A percentile compares a stretch with the other conserved stretches of the same genome.
Conservation (phyloP, 2,888 invertebrate species). For the Agriopis aurantiaria region DNA sequence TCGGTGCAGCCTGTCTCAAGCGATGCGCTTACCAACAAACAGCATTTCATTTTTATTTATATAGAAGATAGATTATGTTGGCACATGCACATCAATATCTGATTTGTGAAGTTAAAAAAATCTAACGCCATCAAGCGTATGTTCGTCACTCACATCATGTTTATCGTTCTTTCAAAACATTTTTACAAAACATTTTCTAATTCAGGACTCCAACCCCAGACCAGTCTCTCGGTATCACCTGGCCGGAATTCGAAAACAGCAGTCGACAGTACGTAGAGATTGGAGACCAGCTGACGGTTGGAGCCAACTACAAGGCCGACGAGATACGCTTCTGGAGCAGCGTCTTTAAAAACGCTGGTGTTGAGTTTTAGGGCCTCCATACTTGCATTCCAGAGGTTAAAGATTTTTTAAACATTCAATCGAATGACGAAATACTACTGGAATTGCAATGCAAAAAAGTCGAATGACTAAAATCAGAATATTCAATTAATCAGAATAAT, state of each 20-base stretch:
- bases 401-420: background rate
- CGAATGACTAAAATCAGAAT: no score
- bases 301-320: constrained; percentile 7
- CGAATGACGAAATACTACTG: no score
- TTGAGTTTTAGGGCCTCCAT: background rate
- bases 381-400: background rate
- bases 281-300: background rate
- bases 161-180: background rate
- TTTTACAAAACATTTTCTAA: constrained; percentile 4
- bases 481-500: no score
- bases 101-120: background rate
- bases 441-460: no score
- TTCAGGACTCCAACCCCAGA: constrained; percentile 11
- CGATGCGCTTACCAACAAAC: no score
- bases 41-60: no score
- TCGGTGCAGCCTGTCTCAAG: no score
- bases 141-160: no score
- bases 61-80: no score
- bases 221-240: constrained; percentile 13
- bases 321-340: constrained; percentile 14
- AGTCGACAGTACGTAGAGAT: constrained; percentile 18
- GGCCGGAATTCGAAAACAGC: constrained; percentile 15
- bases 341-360: constrained; percentile 4
- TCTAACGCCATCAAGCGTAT: background rate
- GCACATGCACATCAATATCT: no score